Conservation (phyloP, 2,113 vertebrate genomes). For the Coptodon bakossiorum region DNA sequence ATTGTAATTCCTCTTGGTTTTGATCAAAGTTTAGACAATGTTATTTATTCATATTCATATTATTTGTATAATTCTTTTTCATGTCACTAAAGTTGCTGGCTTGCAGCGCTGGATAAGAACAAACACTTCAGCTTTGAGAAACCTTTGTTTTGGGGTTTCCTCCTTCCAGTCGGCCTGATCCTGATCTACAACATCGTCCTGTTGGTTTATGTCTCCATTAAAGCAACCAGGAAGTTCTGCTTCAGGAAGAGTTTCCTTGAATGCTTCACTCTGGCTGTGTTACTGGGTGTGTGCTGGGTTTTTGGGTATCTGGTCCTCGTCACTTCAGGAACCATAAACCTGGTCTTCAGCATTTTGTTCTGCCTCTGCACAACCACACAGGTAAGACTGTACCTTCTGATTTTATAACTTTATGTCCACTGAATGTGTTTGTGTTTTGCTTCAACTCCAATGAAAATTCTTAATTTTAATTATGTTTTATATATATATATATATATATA, state of each 20-base stretch:
- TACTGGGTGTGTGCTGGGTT: conserved; percentile 68
- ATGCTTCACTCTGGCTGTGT: conserved; percentile 50
- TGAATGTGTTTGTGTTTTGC: neutral
- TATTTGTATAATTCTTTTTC: neutral
- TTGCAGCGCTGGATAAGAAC: conserved; percentile 35
- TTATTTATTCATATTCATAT: neutral
- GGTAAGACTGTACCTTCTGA: neutral
- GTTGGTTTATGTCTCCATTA: conserved; percentile 8
- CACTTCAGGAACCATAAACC: neutral
- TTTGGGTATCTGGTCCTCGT: conserved; percentile 64
- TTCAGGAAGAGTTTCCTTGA: neutral
- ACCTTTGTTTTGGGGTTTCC: conserved; percentile 64
- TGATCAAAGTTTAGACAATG: neutral
- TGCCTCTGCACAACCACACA: conserved; percentile 65
- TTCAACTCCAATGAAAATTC: neutral
- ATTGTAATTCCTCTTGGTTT: neutral
- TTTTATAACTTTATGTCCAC: neutral
- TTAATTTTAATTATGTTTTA: neutral
- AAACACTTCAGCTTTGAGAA: conserved; percentile 32
- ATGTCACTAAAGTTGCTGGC: conserved; percentile 59
- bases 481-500: too few species aligned
- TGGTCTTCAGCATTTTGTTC: conserved; percentile 64
- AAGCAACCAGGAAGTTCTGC: conserved; percentile 43
- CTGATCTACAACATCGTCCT: conserved; percentile 52
- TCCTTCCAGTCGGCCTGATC: conserved; percentile 56